Evolutionary conservation across 2,888 invertebrate genomes (phyloP), one percentile per base, ranked within the genome.

Genomic region (Drosophila peninsularis): DNA sequence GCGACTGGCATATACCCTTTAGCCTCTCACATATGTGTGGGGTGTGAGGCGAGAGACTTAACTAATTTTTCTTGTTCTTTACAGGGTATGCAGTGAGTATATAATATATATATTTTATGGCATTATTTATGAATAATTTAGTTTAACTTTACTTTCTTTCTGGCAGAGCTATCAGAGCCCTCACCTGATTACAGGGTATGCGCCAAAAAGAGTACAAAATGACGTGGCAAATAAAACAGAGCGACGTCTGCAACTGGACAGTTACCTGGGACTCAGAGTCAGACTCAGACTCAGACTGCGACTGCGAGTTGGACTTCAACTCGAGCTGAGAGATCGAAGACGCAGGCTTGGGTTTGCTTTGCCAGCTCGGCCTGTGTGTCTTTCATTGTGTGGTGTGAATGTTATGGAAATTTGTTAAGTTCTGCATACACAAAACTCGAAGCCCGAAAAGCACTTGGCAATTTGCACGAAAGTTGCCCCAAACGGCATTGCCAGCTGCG

Each of bases 321-420:
- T 37, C 42, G 13, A 52, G 24, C 53, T 57, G 62, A 54, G 60
- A 72, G 77, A 71, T 72, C 77, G 78, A 77, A 75, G 75, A 77
- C 47, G 78, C 73, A 58, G 63, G 58, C 67, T 67, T 64, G 24
- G 62, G 56, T 71, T 80, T 64, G 65, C 50, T 64, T 79, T 68
- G 64, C 53, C 62, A 60, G 34, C 55, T 62, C 57, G 50, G 57
- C 9, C 58, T 69, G 69, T 73, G 63, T 81, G 69, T 56, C 60
- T 78, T 84, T 78, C 85, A 81, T 86, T 86, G 86, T 85, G 70
- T 68, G 79, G 88, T 87, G 82, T 87, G 88, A 82, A 83, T 83
- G 88, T 88, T 84, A 88, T 84, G 86, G 88, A 84, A 84, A 84
- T 84, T 84, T 88, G 84, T 84, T 82, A 82, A 85, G 86, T 88